Evolutionary conservation across 2,797 vertebrate genomes (phyloP).

Genomic region (Arremon brunneinucha): DNA sequence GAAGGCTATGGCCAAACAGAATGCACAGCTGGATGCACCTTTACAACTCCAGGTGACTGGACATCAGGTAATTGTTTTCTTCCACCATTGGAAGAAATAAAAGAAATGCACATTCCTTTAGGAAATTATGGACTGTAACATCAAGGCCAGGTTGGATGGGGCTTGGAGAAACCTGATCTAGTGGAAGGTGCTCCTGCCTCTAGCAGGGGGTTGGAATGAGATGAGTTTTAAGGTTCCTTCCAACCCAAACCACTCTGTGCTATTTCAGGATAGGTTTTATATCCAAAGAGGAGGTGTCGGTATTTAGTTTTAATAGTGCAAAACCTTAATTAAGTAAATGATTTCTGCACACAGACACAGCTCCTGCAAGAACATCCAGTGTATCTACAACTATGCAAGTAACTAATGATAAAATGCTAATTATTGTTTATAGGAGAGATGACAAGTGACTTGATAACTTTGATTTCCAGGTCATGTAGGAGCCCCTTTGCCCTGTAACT

Average conservation of each 20-base stretch:
- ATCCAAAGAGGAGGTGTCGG: not conserved
- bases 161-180: not conserved
- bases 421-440: not conserved
- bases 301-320: not conserved
- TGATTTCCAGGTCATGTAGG: slow-evolving; percentile 90
- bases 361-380: not conserved
- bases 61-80: slow-evolving; percentile 84
- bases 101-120: not conserved
- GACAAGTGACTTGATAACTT: slow-evolving; percentile 28
- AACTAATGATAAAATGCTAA: not conserved
- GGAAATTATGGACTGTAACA: not conserved
- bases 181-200: not conserved
- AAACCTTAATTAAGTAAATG: not conserved
- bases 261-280: not conserved
- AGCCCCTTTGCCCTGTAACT: slow-evolving; percentile 94
- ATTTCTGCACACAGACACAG: not conserved
- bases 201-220: not conserved
- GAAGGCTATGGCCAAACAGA: slow-evolving; percentile 98
- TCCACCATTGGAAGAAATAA: not conserved
- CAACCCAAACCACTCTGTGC: not conserved
- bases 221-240: not conserved
- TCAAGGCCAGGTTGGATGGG: not conserved
- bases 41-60: slow-evolving; percentile 97
- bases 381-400: not conserved
- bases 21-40: slow-evolving; percentile 97